A percentile compares a stretch with the other conserved stretches of the same genome.
These are phyloP conservation scores for Aepyceros melampus DNA, from an alignment of 2,113 vertebrate species.

Conservation along the genomic window DNA sequence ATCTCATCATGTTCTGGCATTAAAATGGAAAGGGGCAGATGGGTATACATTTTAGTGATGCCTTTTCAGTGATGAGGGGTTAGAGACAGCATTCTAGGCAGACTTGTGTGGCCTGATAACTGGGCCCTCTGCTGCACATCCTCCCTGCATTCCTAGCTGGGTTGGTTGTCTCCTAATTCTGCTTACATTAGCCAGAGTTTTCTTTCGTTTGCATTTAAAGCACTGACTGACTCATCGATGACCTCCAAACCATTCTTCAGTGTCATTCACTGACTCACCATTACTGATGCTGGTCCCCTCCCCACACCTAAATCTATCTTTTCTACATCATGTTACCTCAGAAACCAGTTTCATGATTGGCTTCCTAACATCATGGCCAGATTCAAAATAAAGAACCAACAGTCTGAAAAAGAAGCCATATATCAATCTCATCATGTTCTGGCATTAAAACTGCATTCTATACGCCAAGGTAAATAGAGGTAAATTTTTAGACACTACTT, in stretches of 20 bases:
- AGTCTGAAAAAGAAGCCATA: background rate
- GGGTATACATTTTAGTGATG: fast-evolving
- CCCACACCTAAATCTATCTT: background rate
- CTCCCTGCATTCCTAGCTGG: background rate
- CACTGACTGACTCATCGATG: background rate
- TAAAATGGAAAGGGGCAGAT: background rate
- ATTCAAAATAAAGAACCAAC: background rate
- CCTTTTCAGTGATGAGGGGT: background rate
- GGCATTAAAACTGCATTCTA: background rate
- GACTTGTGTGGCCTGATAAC: background rate
- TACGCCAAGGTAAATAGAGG: background rate
- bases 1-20: background rate
- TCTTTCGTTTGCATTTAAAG: background rate
- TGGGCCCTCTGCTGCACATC: background rate
- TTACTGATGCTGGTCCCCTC: background rate
- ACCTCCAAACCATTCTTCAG: background rate
- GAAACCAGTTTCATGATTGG: background rate
- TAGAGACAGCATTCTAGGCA: background rate
- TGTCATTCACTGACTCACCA: background rate
- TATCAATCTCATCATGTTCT: background rate
- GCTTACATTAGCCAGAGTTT: background rate
- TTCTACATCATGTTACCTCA: background rate
- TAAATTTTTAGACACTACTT: background rate
- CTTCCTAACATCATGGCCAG: background rate
- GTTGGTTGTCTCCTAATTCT: background rate